phyloP scores from a whole-genome alignment of 2,888 invertebrate species.

The Eretmocerus hayati region DNA sequence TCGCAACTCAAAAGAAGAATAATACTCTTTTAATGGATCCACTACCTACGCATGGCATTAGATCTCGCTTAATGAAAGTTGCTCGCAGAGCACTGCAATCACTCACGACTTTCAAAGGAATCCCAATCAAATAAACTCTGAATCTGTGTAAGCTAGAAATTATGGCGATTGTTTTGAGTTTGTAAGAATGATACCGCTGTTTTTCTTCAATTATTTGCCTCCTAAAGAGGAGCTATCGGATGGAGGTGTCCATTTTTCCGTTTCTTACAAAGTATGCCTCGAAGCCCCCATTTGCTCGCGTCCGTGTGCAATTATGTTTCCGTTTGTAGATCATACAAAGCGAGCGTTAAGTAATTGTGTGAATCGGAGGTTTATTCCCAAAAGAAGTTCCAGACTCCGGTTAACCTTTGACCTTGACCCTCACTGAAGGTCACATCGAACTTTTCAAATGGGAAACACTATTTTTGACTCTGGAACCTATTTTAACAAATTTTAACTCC shows the following conservation, averaged over 20 bases:
- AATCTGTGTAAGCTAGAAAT: conserved; percentile 35
- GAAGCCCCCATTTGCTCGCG: conserved; percentile 29
- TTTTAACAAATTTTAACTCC: too few species aligned
- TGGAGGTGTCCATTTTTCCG: conserved; percentile 24
- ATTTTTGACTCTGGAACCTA: too few species aligned
- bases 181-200: conserved; percentile 34
- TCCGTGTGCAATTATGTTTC: conserved; percentile 34
- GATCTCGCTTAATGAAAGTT: conserved; percentile 10
- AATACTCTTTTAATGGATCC: conserved; percentile 28
- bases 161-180: conserved; percentile 40
- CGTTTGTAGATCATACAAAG: conserved; percentile 23
- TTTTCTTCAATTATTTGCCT: conserved; percentile 34
- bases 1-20: conserved; percentile 26
- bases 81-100: conserved; percentile 12
- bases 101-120: conserved; percentile 26
- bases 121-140: conserved; percentile 34
- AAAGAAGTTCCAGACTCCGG: too few species aligned
- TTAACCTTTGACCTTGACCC: too few species aligned
- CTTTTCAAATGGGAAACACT: too few species aligned
- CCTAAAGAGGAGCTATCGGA: conserved; percentile 34
- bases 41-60: conserved; percentile 11
- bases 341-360: too few species aligned
- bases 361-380: too few species aligned
- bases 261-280: conserved; percentile 30
- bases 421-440: too few species aligned